Conservation (phyloP, 1,140 invertebrate species). For the Drosophila guanche region DNA sequence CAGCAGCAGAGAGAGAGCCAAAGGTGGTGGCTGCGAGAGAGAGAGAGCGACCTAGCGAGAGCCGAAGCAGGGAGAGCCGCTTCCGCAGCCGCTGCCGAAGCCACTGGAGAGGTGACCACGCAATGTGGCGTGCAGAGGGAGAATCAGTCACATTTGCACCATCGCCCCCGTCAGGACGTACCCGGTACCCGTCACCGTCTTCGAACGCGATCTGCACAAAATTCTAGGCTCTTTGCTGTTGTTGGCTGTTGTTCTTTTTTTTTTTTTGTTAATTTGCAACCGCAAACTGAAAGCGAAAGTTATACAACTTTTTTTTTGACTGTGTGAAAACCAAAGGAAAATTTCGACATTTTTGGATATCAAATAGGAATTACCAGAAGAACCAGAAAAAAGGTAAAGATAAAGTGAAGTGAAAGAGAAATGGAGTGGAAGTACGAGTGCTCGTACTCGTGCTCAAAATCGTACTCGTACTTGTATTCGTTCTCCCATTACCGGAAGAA, state of each 20-base stretch:
- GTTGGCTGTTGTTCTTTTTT: not conserved
- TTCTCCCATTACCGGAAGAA: slow-evolving; percentile 19
- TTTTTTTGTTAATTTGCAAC: slow-evolving; percentile 10
- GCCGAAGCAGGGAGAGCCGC: not conserved
- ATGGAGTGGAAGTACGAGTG: slow-evolving; percentile 11
- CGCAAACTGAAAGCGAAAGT: slow-evolving; percentile 1
- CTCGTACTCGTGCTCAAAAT: too few species aligned
- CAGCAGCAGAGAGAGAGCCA: too few species aligned
- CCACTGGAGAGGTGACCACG: slow-evolving; percentile 39
- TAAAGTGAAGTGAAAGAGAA: slow-evolving; percentile 30
- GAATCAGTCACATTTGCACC: slow-evolving; percentile 69
- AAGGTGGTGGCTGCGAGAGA: too few species aligned
- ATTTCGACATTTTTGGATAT: slow-evolving; percentile 3
- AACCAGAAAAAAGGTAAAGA: slow-evolving; percentile 27
- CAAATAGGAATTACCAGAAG: not conserved
- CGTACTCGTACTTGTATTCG: not conserved
- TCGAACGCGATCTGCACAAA: slow-evolving; percentile 13
- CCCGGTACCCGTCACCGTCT: slow-evolving; percentile 3
- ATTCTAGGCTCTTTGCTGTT: not conserved
- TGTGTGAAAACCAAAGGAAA: slow-evolving; percentile 22
- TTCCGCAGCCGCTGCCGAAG: not conserved
- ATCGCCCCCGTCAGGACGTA: slow-evolving; percentile 45
- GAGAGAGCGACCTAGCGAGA: too few species aligned
- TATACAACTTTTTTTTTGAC: not conserved
- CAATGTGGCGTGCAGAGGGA: slow-evolving; percentile 46